These are phyloP conservation scores for Myioborus miniatus DNA, from an alignment of 2,797 vertebrate species.

Conservation along the genomic window DNA sequence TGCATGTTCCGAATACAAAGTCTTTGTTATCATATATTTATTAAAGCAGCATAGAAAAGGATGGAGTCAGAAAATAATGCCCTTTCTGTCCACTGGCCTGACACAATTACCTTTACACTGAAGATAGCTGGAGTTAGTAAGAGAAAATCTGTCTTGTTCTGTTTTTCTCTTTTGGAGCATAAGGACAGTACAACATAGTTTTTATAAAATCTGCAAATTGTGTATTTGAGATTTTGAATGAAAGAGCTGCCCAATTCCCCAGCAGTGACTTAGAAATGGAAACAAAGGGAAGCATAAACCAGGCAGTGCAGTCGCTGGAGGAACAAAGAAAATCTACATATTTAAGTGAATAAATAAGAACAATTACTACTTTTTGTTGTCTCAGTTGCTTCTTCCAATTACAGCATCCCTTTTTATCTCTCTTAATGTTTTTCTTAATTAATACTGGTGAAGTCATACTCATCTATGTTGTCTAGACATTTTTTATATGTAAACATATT, in stretches of 20 bases:
- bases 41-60: neutral
- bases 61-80: neutral
- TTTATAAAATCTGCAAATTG: neutral
- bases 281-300: neutral
- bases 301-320: neutral
- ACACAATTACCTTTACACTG: neutral
- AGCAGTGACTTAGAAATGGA: neutral
- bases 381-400: neutral
- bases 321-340: neutral
- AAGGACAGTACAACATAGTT: neutral
- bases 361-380: neutral
- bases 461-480: neutral
- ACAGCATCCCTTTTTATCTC: neutral
- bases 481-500: neutral
- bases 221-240: neutral
- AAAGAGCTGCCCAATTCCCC: neutral
- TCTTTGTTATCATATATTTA: neutral
- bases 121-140: neutral
- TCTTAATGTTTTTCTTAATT: neutral
- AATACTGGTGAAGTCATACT: neutral
- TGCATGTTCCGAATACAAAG: neutral
- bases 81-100: neutral
- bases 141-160: neutral
- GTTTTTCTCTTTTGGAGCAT: neutral
- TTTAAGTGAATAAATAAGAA: conserved; percentile 6